Evolutionary conservation across 2,113 vertebrate species (phyloP), one percentile per base, ranked within the genome.

Genomic region (Hippoglossus stenolepis): DNA sequence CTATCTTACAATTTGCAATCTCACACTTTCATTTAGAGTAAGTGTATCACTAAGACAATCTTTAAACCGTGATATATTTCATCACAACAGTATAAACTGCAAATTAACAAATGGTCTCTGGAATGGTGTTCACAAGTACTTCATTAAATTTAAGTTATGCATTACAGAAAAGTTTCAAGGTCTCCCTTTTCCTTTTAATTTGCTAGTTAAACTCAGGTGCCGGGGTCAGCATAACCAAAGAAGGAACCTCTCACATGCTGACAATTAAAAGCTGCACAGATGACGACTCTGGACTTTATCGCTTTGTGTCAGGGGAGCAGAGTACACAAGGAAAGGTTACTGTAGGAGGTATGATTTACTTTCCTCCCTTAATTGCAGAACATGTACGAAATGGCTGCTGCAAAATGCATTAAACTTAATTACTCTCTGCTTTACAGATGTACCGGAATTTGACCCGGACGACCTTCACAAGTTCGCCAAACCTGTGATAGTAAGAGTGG

Each of bases 401-500:
- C 5, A n/a, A 14, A 56, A 18, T 23, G 28, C 17, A 67, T 75
- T 59, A 14, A 74, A 58, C 8, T 64, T 13, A 75, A 67, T 23
- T 38, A 54, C 24, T 84, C 83, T 82, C 35, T 77, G 61, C 70
- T 80, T 79, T 5, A 58, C n/a, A 97, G 96, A 94, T 58, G 86
- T 95, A 66, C 96, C 96, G 0, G 88, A 90, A 72, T 92, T 97
- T 62, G 92, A 96, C 66, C 79, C 88, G 2, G 93, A 96, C 9
- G 90, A 95, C 40, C 82, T 92, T 21, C 90, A 94, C 53, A 96
- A 93, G 70, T 94, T 97, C 85, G 93, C 85, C 13, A 95, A 89
- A 61, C 94, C 95, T 1, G 92, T 94, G n/a, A 88, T 93, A 73
- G 91, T 96, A 75, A 96, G 95, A 90, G 95, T 93, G 0, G 95